Base-by-base conservation (phyloP, 2,888 invertebrate species). In the Cetonia aurata region DNA sequence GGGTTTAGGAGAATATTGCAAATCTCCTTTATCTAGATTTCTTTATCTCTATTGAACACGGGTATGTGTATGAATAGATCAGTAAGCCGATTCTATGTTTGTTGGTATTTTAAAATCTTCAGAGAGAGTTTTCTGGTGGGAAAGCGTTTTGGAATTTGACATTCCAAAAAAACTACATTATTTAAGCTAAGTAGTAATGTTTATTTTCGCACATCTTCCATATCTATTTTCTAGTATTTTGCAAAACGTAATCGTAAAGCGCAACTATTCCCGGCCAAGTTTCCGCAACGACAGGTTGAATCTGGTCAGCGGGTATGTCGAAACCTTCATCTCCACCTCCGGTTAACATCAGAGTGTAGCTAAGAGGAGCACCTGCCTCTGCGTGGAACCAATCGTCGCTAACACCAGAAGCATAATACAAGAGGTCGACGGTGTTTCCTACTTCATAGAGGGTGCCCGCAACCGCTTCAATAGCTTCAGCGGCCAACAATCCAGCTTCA, bases 301-400 rank as follows among this genome's bases (percentile, higher is more conserved):
- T 91, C 72, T 87, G 85, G 0, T 78, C 77, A 0, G 89, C 85
- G 4, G 87, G 83, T 0, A 90, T 84, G 77, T 89, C 84, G 80
- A 92, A 92, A 1, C 90, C 90, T 9, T 78, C 78, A 1, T 77
- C 75, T 6, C 81, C 75, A 17, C 90, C 87, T 69, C 88, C 88
- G 0, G 91, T 90, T 70, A 93, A 79, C 81, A 92, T 92, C 77
- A 89, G 86, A 3, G 91, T 91, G 74, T 89, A 91, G 0, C 89
- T 79, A n/a, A 91, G 80, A 0, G 88, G 87, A 57, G 90, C 86
- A 0, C 87, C 88, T 0, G 84, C 85, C 9, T 85, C 83, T 0
- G 78, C 87, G 78, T 88, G 88, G 0, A 89, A 89, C 81, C 89
- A 92, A 76, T 92, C 92, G 78, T 90, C 90, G 75, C 91, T 87